These are phyloP conservation scores for Sphaerodactylus townsendi DNA, from an alignment of 2,113 vertebrate species.

Conservation along the genomic window DNA sequence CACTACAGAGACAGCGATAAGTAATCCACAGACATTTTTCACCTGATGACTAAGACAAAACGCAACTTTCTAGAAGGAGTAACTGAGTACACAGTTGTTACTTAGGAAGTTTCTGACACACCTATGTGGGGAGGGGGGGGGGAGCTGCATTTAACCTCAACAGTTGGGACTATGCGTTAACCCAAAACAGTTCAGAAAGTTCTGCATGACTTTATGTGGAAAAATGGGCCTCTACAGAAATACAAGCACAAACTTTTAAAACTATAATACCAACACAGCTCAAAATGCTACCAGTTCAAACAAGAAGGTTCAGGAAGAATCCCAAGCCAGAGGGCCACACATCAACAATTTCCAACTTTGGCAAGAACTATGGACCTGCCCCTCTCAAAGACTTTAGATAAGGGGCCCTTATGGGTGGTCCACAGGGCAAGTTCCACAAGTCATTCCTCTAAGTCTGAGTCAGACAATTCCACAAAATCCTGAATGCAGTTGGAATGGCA, in stretches of 20 bases:
- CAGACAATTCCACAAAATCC: neutral
- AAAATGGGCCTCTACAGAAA: conserved; percentile 17
- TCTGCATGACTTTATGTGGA: neutral
- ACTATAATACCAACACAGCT: neutral
- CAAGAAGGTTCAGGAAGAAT: neutral
- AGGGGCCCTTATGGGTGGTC: neutral
- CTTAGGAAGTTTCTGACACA: conserved; percentile 37
- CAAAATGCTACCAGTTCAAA: neutral
- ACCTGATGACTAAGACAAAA: conserved; percentile 58
- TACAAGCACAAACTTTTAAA: conserved; percentile 10
- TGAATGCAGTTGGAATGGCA: neutral
- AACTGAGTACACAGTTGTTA: conserved; percentile 56
- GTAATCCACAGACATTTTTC: conserved; percentile 52
- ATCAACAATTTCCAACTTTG: neutral
- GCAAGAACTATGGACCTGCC: neutral
- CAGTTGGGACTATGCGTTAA: neutral
- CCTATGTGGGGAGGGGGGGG: neutral
- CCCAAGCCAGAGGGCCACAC: neutral
- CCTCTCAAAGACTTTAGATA: neutral
- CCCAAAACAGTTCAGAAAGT: conserved; percentile 21
- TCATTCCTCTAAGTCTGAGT: neutral
- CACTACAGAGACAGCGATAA: conserved; percentile 34
- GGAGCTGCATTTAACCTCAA: conserved; percentile 19
- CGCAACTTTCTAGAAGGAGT: conserved; percentile 43
- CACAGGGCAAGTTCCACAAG: neutral